A percentile compares a stretch with the other conserved stretches of the same genome.
These are phyloP conservation scores for Drosophila lowei DNA, from an alignment of 1,140 invertebrate genomes.

Conservation along the genomic window DNA sequence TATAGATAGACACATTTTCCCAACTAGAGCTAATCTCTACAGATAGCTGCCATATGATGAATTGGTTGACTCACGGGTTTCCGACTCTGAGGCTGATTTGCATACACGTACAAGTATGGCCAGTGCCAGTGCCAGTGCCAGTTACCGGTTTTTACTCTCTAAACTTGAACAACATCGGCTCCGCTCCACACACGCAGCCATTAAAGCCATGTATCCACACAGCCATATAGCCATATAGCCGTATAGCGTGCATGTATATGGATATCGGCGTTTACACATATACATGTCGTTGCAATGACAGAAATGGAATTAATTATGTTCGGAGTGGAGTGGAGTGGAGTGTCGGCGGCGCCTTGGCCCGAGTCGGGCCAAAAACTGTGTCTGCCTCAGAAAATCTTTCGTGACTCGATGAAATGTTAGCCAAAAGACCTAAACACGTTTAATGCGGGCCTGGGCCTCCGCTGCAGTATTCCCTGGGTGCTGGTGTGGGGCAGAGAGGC, in stretches of 20 bases:
- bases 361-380: constrained; percentile 8
- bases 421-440: constrained; percentile 75
- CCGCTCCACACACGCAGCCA: constrained; percentile 3
- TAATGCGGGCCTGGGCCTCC: constrained; percentile 51
- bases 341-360: constrained; percentile 54
- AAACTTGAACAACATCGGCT: constrained; percentile 59
- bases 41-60: constrained; percentile 50
- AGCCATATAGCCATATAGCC: not conserved
- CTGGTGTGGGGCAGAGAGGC: too few species aligned
- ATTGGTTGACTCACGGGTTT: constrained; percentile 74
- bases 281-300: constrained; percentile 56
- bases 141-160: constrained; percentile 68
- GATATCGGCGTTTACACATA: not conserved
- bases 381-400: constrained; percentile 42
- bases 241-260: not conserved
- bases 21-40: constrained; percentile 12
- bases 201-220: not conserved
- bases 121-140: constrained; percentile 55
- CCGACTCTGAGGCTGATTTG: constrained; percentile 69
- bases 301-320: constrained; percentile 62
- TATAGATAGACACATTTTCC: not conserved
- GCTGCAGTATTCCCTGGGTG: constrained; percentile 45
- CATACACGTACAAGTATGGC: constrained; percentile 80
- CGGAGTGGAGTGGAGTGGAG: constrained; percentile 7
- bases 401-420: constrained; percentile 66